Base-by-base conservation (phyloP, 2,113 vertebrate species). In the Nesogale talazaci region DNA sequence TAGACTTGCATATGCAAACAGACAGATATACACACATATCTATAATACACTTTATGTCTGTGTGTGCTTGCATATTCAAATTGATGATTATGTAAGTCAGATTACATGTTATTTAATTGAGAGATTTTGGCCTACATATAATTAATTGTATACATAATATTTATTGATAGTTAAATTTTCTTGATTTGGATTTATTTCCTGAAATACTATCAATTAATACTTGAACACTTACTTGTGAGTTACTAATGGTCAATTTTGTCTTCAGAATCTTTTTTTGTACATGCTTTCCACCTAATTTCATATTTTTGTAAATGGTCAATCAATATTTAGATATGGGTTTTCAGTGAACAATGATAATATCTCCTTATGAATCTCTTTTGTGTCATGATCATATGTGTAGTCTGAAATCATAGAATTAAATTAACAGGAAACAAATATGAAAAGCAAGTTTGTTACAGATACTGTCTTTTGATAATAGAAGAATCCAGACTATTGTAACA, bases 261-360 rank as follows among this genome's bases (percentile, higher is more conserved):
- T 10, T 87, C 29, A 65, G 31, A 79, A 52, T 89, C 31, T 82
- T 38, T 75, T 91, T 89, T 88, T 69, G 69, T 94, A 56, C 42
- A 46, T 46, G 42, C 42, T 46, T 46, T 46, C 34, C 34, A 38
- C 42, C 38, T 59, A 77, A 77, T 69, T 52, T 20, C 23, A 36
- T 52, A 22, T 56, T 84, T 77, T 19, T 29, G 9, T 81, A 89
- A 87, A 78, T 90, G 2, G 12, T 57, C 10, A 46, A 46, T 46
- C 19, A 82, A n/a, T 84, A 89, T 77, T 89, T 86, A 9, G 29
- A 90, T 16, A 10, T 38, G 0, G 1, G 52, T 65, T 90, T 94
- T 57, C 6, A 57, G 38, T 57, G 88, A 52, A 61, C 82, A 7
- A 56, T 27, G 1, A 82, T 82, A 36, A 61, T 63, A 85, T 88